Conservation (phyloP, 35 echinoderm and acorn worm species). For the Diadema setosum region DNA sequence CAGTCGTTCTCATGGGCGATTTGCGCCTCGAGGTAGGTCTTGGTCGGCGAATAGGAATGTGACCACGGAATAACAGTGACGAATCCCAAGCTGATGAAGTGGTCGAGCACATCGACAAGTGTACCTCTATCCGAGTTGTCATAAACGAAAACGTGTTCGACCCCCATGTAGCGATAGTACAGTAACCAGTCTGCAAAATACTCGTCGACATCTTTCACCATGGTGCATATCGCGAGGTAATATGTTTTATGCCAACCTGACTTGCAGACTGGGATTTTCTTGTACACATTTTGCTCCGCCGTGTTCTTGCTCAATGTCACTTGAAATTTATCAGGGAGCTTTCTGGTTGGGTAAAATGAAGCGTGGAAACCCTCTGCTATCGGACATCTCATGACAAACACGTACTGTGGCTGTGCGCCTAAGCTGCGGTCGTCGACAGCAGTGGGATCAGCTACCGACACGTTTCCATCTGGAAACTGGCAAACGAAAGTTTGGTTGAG, state of each 20-base stretch:
- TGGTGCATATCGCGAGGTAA: constrained; percentile 72
- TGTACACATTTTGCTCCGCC: constrained; percentile 22
- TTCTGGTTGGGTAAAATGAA: background rate
- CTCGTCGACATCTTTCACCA: constrained; percentile 83
- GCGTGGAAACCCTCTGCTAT: background rate
- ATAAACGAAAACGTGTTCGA: constrained; percentile 90
- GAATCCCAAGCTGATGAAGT: constrained; percentile 45
- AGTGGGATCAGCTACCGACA: constrained; percentile 51
- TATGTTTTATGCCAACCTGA: constrained; percentile 10
- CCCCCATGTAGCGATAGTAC: constrained; percentile 72
- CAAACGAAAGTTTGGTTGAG: constrained; percentile 56
- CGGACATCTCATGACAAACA: constrained; percentile 70
- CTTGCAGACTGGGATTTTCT: constrained; percentile 21
- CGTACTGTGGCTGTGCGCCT: constrained; percentile 78
- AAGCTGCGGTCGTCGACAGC: constrained; percentile 70
- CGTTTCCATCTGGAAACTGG: constrained; percentile 59
- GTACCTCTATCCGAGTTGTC: constrained; percentile 8
- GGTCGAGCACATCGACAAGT: background rate
- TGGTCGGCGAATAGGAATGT: constrained; percentile 40
- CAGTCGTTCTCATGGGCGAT: constrained; percentile 94
- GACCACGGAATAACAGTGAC: constrained; percentile 88
- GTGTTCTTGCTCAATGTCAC: background rate
- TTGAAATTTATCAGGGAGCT: background rate
- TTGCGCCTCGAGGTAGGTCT: constrained; percentile 90
- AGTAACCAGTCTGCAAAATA: constrained; percentile 70